These are phyloP conservation scores for Cerceris ruficornis DNA, from an alignment of 2,888 invertebrate genomes.

Conservation along the genomic window DNA sequence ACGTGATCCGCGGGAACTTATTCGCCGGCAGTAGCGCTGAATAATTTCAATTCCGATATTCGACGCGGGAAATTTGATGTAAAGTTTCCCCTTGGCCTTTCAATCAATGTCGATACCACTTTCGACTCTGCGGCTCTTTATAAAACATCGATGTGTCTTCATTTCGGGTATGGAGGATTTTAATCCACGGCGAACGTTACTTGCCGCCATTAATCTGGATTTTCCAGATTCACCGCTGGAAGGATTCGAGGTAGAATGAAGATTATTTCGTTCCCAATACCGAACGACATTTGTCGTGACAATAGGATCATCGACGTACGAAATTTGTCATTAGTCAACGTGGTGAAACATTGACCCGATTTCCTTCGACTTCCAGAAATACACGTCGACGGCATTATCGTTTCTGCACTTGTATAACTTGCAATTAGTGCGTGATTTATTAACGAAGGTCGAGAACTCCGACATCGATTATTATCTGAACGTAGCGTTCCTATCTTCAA, in stretches of 20 bases:
- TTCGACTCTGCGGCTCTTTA: not conserved
- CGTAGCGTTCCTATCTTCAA: too few relatives aligned
- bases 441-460: not conserved
- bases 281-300: not conserved
- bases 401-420: not conserved
- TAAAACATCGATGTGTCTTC: not conserved
- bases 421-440: too few relatives aligned
- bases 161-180: too few relatives aligned
- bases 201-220: not conserved
- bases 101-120: not conserved
- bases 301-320: not conserved
- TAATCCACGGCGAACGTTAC: too few relatives aligned
- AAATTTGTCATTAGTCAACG: constrained; percentile 17
- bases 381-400: not conserved
- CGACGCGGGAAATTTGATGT: constrained; percentile 11
- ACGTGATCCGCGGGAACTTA: not conserved
- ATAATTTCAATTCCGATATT: constrained; percentile 1
- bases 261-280: not conserved
- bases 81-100: not conserved
- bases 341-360: not conserved
- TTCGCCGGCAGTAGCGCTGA: not conserved
- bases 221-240: not conserved
- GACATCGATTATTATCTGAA: not conserved
- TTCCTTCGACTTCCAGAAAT: not conserved
- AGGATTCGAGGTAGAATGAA: not conserved